Evolutionary conservation across 2,797 vertebrate genomes (phyloP), one percentile per base, ranked within the genome.

Genomic region (Gephyroberyx darwinii): DNA sequence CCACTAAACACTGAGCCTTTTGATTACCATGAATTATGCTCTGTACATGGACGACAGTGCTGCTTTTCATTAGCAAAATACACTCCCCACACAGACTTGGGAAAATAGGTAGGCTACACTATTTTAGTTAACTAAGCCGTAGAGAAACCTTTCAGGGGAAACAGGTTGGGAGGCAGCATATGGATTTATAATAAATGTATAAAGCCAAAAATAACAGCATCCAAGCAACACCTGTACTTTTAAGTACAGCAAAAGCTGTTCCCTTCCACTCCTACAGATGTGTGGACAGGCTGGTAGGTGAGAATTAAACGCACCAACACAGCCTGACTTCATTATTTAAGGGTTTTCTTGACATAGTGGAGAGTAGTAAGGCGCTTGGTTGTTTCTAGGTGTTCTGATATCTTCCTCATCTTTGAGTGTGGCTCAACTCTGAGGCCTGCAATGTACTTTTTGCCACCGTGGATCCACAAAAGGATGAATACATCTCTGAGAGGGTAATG

Each of bases 21-120:
- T 93, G 87, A 92, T 80, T 60, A 64, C 68, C 41, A 64, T 85
- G 84, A 90, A 90, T 83, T 90, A 80, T 88, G 86, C 85, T 86
- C 88, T 89, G 86, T 91, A 64, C 70, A 51, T 41, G 80, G 69
- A 59, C 73, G 4, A 94, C 93, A 95, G 90, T 85, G 91, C 81
- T 54, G 91, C 93, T 93, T 93, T 94, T 94, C 93, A 94, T 92
- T 76, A 86, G 80, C 62, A 67, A 76, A 84, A 88, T 67, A 84
- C 83, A 86, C 81, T 71, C 78, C 43, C 58, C 56, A 65, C 77
- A 82, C 72, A 61, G 41, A 47, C 53, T 26, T 12, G 22, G 72
- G 69, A 69, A 84, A 83, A 84, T 33, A 77, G 82, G 65, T 62
- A 74, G 71, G 60, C 71, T 26, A 45, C 64, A 68, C 74, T 55